Evolutionary conservation across 2,113 vertebrate genomes (phyloP), one percentile per base, ranked within the genome.

Genomic region (Triplophysa rosa): DNA sequence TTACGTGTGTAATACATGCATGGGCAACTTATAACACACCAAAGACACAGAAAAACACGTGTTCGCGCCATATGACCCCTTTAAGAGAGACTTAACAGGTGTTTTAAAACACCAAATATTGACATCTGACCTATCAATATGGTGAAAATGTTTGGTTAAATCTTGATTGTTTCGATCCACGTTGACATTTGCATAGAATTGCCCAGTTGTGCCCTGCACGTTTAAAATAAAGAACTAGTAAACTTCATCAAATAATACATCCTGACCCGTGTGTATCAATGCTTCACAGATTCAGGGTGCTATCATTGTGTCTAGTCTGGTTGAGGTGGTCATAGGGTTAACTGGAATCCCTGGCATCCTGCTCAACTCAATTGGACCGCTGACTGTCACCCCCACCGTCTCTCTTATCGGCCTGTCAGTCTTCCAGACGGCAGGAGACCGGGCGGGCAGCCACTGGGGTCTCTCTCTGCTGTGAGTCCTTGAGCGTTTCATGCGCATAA

Each of bases 401-500:
- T 96, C 97, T 24, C 93, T 99, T 75, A 99, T 99, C 0, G 97
- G 97, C 1, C 93, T 99, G 79, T 99, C 97, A 0, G 96, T 96
- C 54, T 98, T 98, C 89, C 94, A 94, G 86, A 94, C 95, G 0
- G 98, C 97, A 0, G 95, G 95, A 0, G 95, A 98, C 62, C 84
- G 95, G 61, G 96, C 97, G 0, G 96, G 96, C 14, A 95, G 96
- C 4, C 98, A 99, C 90, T 99, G 98, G 98, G 98, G 97, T 59
- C 94, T 98, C 21, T 95, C 97, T 0, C 85, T 90, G 8, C 91
- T 98, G 98, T 99, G 86, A 91, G 94, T 17, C 26, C 52, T 66
- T 13, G 1, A 13, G 14, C 19, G 52, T 65, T 58, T 64, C 1
- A 21, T 45, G 17, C 23, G 49, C 12, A 58, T 64, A 17, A 10